A percentile compares a stretch with the other conserved stretches of the same genome.
Conservation (phyloP, 1,140 invertebrate genomes). For the Chironomus striatipennis region DNA sequence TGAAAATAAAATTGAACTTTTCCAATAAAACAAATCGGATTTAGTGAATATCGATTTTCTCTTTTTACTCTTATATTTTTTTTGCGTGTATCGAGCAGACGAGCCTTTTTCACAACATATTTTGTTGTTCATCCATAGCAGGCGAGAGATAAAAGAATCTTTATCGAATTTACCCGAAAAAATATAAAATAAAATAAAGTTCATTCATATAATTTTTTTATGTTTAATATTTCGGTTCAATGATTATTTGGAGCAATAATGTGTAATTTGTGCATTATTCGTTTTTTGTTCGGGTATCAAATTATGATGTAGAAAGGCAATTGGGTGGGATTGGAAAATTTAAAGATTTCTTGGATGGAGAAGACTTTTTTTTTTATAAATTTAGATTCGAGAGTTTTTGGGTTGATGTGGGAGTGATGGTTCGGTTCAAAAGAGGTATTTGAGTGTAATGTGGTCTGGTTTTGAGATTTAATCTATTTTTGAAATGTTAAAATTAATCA, state of each 20-base stretch:
- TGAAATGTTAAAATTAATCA: too few relatives aligned
- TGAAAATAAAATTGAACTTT: not conserved
- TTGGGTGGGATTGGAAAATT: not conserved
- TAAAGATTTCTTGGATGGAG: too few relatives aligned
- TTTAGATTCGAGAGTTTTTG: too few relatives aligned
- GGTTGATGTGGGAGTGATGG: too few relatives aligned
- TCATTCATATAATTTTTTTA: not conserved
- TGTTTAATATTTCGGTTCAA: not conserved
- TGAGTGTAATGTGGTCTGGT: too few relatives aligned
- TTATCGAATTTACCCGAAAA: not conserved
- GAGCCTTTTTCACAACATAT: not conserved
- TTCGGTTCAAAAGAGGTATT: too few relatives aligned
- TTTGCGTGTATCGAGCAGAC: not conserved
- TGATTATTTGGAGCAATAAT: conserved; percentile 9
- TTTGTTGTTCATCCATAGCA: not conserved
- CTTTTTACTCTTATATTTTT: not conserved
- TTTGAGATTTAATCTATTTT: too few relatives aligned
- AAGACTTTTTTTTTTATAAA: too few relatives aligned
- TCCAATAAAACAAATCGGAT: conserved; percentile 9
- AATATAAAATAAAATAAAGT: too few relatives aligned
- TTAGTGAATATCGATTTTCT: not conserved
- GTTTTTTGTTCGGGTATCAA: not conserved
- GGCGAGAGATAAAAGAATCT: not conserved
- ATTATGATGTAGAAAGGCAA: not conserved
- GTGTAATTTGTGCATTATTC: not conserved